A percentile compares a stretch with the other conserved stretches of the same genome.
Conservation (phyloP, 2,797 vertebrate species). For the Acanthis flammea region DNA sequence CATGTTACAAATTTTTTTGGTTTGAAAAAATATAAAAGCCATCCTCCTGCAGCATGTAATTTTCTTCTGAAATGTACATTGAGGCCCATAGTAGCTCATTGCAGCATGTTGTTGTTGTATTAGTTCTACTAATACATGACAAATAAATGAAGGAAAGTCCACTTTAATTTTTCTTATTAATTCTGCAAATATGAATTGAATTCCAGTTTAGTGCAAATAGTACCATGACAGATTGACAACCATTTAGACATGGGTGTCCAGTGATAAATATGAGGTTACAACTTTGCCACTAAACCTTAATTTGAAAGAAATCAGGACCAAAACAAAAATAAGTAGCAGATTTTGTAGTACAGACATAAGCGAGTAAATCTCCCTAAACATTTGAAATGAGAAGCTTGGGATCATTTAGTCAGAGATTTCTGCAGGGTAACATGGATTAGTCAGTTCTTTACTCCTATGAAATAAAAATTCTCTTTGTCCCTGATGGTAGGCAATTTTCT, state of each 20-base stretch:
- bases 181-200: neutral
- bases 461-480: neutral
- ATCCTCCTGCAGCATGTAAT: neutral
- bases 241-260: neutral
- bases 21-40: conserved; percentile 12
- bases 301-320: neutral
- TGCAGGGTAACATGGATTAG: neutral
- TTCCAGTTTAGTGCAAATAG: neutral
- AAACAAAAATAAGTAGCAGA: neutral
- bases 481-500: neutral
- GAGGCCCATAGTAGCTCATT: neutral
- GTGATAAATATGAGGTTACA: neutral
- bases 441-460: neutral
- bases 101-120: neutral
- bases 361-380: neutral
- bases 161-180: neutral
- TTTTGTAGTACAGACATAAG: neutral
- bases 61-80: neutral
- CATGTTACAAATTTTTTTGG: neutral
- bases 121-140: neutral
- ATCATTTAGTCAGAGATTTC: neutral
- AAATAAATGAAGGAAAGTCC: neutral
- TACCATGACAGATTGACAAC: neutral
- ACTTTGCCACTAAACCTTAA: neutral
- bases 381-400: neutral